These are phyloP conservation scores for Neocloeon triangulifer DNA, from an alignment of 1,140 invertebrate genomes.

Conservation along the genomic window DNA sequence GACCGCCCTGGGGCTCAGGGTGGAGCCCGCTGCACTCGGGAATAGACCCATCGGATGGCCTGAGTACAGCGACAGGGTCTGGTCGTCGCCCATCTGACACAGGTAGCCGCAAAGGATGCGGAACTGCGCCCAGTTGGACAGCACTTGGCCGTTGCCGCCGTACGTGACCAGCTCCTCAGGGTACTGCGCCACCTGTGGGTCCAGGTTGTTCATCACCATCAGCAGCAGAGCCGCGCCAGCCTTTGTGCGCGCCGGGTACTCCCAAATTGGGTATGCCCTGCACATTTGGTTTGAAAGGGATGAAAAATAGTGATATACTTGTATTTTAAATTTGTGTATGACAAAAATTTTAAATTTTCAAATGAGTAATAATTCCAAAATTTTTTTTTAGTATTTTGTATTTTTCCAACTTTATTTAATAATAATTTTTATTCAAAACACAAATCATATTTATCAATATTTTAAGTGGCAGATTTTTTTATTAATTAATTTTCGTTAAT, in stretches of 20 bases:
- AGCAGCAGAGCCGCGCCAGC: slow-evolving; percentile 37
- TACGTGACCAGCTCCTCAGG: slow-evolving; percentile 32
- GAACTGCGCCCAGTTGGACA: slow-evolving; percentile 42
- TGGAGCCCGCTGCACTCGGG: slow-evolving; percentile 22
- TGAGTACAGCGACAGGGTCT: slow-evolving; percentile 40
- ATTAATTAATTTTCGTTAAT: too few relatives aligned
- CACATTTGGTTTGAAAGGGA: too few relatives aligned
- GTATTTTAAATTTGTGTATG: too few relatives aligned
- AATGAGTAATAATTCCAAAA: background rate
- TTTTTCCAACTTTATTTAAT: background rate
- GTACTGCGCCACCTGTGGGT: slow-evolving; percentile 28
- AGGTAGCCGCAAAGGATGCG: slow-evolving; percentile 36
- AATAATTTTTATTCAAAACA: background rate
- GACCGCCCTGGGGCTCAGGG: slow-evolving; percentile 28
- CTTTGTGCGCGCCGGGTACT: slow-evolving; percentile 24
- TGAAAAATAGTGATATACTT: too few relatives aligned
- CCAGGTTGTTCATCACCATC: slow-evolving; percentile 45
- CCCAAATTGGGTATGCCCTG: slow-evolving; percentile 32
- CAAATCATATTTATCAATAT: too few relatives aligned
- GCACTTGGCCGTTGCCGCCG: slow-evolving; percentile 46
- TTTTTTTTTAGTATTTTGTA: background rate
- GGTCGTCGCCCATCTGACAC: slow-evolving; percentile 29
- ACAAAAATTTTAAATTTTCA: background rate
- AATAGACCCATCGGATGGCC: slow-evolving; percentile 43
- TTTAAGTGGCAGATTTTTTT: too few relatives aligned